Base-by-base conservation (phyloP, 1,140 invertebrate species). In the Gryon sp. region DNA sequence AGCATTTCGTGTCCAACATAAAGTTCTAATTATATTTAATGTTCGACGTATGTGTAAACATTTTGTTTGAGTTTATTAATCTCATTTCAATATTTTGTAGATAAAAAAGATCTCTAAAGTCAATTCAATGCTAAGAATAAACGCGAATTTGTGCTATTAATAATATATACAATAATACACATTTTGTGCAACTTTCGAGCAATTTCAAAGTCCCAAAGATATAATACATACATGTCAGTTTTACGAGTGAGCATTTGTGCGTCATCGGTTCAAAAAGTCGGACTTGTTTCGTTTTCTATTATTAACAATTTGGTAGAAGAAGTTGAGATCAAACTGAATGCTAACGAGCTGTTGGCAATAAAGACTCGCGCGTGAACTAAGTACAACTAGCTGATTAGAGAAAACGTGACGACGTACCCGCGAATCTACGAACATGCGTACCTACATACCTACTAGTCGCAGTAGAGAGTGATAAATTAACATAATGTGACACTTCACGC, bases 281-380 rank as follows among this genome's bases (percentile, higher is more conserved):
- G 18, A 55, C 22, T 55, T 46, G 46, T 68, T 52, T 53, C 68
- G 34, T 48, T 60, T 30, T 63, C 73, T 66, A 63, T 78, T 80
- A 82, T 81, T 82, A 82, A 84, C 81, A 78, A 60, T 50, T 63
- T 52, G 28, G n/a, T n/a, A n/a, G 59, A 59, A 75, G 50, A 46
- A 68, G 24, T 45, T 46, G 45, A 79, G 73, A 82, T 84, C 72
- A 79, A 83, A 82, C 80, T 73, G 34, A 26, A 34, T 86, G 80
- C 76, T 84, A 84, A 86, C 81, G 80, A 86, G 79, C 65, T 50
- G 75, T 73, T 30, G 26, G 75, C 78, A 81, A 81, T 84, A 82
- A 82, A 82, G 76, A 79, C 80, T 80, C 75, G 38, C 12, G 34
- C 40, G 30, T 26, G 62, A 26, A 62, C 66, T 53, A 36, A 63